phyloP scores from a whole-genome alignment of 2,888 invertebrate species.

The Quadriops clusia region DNA sequence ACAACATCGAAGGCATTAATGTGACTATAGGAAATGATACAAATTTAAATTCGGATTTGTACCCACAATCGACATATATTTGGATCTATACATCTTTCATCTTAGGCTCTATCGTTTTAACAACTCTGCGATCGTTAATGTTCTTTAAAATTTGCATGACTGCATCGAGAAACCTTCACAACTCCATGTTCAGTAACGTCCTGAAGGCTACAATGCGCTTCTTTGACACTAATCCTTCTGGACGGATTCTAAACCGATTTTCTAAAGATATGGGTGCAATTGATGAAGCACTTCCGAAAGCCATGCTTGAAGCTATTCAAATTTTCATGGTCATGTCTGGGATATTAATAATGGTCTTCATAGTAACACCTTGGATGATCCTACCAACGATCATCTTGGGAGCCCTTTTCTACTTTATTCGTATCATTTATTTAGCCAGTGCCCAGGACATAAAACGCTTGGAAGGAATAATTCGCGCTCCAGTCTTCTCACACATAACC shows the following conservation, averaged over 20 bases:
- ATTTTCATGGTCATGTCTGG: constrained; percentile 60
- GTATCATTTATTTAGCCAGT: constrained; percentile 55
- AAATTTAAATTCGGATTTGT: constrained; percentile 3
- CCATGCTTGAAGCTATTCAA: constrained; percentile 51
- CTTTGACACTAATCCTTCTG: constrained; percentile 74
- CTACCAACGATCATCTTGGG: constrained; percentile 51
- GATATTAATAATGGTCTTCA: constrained; percentile 57
- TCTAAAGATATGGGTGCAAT: constrained; percentile 75
- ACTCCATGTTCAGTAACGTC: constrained; percentile 64
- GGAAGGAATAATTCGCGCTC: constrained; percentile 56
- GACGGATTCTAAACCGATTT: constrained; percentile 71
- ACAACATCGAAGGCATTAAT: constrained; percentile 1
- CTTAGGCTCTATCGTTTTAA: constrained; percentile 45
- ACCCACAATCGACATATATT: constrained; percentile 28
- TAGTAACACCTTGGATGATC: constrained; percentile 57
- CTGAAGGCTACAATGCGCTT: constrained; percentile 67
- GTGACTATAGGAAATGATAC: background rate
- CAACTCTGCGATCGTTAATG: constrained; percentile 52
- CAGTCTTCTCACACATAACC: constrained; percentile 85
- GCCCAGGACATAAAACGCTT: constrained; percentile 62
- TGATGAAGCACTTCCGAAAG: constrained; percentile 58
- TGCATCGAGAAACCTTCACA: constrained; percentile 63
- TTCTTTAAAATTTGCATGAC: constrained; percentile 66
- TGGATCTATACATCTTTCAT: constrained; percentile 50
- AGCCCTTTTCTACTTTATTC: constrained; percentile 49